phyloP scores from a whole-genome alignment of 2,888 invertebrate species.

The Altica lythri region DNA sequence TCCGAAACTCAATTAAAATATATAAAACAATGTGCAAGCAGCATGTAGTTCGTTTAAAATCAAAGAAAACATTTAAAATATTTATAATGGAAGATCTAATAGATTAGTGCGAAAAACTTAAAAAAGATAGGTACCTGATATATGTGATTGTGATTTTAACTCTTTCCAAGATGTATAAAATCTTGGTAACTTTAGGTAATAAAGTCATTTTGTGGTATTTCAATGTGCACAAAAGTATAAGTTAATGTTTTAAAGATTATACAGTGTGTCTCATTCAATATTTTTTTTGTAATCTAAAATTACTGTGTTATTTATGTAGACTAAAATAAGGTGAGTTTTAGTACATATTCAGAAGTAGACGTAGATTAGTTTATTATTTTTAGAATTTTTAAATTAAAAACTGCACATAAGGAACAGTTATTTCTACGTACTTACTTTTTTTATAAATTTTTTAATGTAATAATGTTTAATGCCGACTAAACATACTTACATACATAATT shows the following conservation, averaged over 20 bases:
- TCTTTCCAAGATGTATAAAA: conserved; percentile 37
- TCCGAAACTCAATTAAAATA: conserved; percentile 15
- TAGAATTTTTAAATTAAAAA: too few species aligned
- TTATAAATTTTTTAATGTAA: too few species aligned
- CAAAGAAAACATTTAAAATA: conserved; percentile 6
- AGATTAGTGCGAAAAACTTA: conserved; percentile 25
- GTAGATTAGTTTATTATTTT: too few species aligned
- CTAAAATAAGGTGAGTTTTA: too few species aligned
- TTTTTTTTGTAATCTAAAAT: too few species aligned
- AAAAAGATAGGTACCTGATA: conserved; percentile 25
- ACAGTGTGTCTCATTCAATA: conserved; percentile 9
- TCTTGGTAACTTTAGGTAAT: conserved; percentile 43
- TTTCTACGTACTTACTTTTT: too few species aligned
- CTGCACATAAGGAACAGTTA: too few species aligned
- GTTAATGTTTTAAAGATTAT: conserved; percentile 4
- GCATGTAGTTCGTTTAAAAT: conserved; percentile 21
- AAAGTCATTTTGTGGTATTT: conserved; percentile 9
- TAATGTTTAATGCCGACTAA: too few species aligned
- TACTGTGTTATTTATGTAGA: too few species aligned
- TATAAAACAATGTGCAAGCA: conserved; percentile 23
- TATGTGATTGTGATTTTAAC: conserved; percentile 28
- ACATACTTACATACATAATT: too few species aligned
- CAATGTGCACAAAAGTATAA: conserved; percentile 8
- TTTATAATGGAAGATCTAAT: conserved; percentile 12
- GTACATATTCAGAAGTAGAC: too few species aligned